Evolutionary conservation across 2,888 invertebrate genomes (phyloP).

Genomic region (Toxonevra muliebris): DNA sequence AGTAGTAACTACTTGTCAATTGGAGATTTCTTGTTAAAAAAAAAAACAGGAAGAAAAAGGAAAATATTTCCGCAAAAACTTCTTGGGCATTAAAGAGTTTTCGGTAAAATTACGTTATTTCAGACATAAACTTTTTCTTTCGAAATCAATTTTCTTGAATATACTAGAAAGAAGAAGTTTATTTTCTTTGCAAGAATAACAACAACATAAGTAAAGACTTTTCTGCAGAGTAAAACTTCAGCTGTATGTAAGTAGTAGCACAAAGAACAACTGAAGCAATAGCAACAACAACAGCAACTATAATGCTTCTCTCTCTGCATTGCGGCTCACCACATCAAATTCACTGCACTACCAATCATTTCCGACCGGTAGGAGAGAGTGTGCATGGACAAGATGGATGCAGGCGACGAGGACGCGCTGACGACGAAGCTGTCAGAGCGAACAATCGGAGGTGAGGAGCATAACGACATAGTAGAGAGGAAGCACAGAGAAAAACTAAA

Average conservation of each 20-base stretch:
- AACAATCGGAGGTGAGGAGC: background rate
- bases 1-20: too few species aligned
- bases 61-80: too few species aligned
- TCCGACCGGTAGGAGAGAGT: background rate
- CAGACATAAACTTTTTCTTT: too few species aligned
- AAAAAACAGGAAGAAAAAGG: too few species aligned
- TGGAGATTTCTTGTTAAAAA: too few species aligned
- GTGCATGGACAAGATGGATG: slow-evolving; percentile 1
- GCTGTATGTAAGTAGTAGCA: background rate
- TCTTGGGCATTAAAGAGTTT: too few species aligned
- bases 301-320: background rate
- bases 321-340: slow-evolving; percentile 8
- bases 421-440: background rate
- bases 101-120: too few species aligned
- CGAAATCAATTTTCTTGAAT: slow-evolving; percentile 19
- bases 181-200: background rate
- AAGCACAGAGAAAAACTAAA: slow-evolving; percentile 11
- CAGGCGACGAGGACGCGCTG: background rate
- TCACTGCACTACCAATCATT: slow-evolving; percentile 14
- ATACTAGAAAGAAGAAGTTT: background rate
- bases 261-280: background rate
- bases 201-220: background rate
- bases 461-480: background rate
- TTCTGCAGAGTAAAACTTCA: too few species aligned
- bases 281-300: background rate